Percentiles rank a stretch among this genome's conserved stretches.
These are phyloP conservation scores for Tetrapedia diversipes DNA, from an alignment of 2,888 invertebrate species.

Conservation along the genomic window DNA sequence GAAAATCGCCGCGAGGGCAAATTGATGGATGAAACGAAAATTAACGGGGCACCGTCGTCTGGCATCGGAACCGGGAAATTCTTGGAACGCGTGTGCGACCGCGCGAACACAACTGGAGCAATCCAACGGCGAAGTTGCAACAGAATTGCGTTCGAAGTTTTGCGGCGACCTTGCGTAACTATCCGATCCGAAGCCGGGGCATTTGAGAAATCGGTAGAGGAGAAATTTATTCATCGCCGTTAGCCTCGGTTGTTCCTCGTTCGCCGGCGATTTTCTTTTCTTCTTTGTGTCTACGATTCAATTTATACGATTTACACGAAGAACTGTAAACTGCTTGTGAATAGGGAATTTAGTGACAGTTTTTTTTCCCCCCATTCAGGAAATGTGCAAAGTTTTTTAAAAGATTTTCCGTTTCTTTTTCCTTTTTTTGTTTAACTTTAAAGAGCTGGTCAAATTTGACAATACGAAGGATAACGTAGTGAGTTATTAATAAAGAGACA, in stretches of 20 bases:
- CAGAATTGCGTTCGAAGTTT: slow-evolving; percentile 60
- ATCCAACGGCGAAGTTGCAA: slow-evolving; percentile 42
- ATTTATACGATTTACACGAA: too few species aligned
- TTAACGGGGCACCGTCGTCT: slow-evolving; percentile 19
- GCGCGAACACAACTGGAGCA: slow-evolving; percentile 40
- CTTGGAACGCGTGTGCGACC: slow-evolving; percentile 25
- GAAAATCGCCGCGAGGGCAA: neutral
- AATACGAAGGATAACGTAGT: too few species aligned
- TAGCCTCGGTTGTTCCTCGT: slow-evolving; percentile 20
- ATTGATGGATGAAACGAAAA: slow-evolving; percentile 26
- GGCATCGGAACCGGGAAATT: slow-evolving; percentile 29
- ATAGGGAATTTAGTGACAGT: too few species aligned
- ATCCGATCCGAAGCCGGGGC: slow-evolving; percentile 29
- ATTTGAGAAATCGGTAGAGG: slow-evolving; percentile 61
- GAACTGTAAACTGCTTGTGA: too few species aligned
- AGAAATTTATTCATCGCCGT: slow-evolving; percentile 40
- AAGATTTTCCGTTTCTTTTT: too few species aligned
- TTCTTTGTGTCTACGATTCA: too few species aligned
- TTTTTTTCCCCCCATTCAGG: too few species aligned
- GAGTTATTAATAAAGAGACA: too few species aligned
- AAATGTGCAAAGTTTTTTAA: too few species aligned
- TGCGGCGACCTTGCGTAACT: slow-evolving; percentile 59
- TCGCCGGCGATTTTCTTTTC: slow-evolving; percentile 3
- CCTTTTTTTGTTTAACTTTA: too few species aligned
- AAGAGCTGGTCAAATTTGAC: too few species aligned